A percentile compares a stretch with the other conserved stretches of the same genome.
Conservation (phyloP, 2,888 invertebrate species). For the Flexamia atlantica region DNA sequence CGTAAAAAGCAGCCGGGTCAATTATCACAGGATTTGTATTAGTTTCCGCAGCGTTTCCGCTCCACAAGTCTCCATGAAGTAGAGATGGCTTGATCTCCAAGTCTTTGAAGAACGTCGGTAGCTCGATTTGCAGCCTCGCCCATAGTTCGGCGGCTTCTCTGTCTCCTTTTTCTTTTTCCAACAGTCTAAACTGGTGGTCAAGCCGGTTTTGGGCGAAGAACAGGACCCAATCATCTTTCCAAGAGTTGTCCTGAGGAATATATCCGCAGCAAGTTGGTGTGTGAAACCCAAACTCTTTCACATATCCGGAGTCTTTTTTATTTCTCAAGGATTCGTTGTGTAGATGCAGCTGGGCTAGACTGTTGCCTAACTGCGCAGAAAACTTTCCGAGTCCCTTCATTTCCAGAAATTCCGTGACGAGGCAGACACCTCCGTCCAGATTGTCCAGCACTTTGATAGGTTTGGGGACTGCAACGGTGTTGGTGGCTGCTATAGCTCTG, state of each 20-base stretch:
- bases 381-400: conserved; percentile 72
- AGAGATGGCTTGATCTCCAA: conserved; percentile 76
- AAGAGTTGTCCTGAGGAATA: conserved; percentile 77
- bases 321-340: conserved; percentile 74
- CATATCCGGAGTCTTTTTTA: conserved; percentile 68
- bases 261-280: conserved; percentile 78
- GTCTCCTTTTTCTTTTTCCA: conserved; percentile 74
- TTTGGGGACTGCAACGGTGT: conserved; percentile 76
- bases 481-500: conserved; percentile 75
- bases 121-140: conserved; percentile 74
- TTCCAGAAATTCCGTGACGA: conserved; percentile 77
- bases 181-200: conserved; percentile 74
- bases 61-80: conserved; percentile 80
- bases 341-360: conserved; percentile 77
- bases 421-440: conserved; percentile 73
- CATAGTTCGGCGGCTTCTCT: conserved; percentile 75
- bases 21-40: conserved; percentile 77
- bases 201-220: conserved; percentile 76
- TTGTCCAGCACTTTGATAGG: conserved; percentile 74
- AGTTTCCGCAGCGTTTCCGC: conserved; percentile 77
- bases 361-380: conserved; percentile 74
- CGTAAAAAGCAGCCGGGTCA: conserved; percentile 78
- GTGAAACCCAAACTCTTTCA: conserved; percentile 77
- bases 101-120: conserved; percentile 75
- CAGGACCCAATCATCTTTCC: conserved; percentile 77